Evolutionary conservation across 2,113 vertebrate genomes (phyloP), one percentile per base, ranked within the genome.

Genomic region (Crotalus helleri): DNA sequence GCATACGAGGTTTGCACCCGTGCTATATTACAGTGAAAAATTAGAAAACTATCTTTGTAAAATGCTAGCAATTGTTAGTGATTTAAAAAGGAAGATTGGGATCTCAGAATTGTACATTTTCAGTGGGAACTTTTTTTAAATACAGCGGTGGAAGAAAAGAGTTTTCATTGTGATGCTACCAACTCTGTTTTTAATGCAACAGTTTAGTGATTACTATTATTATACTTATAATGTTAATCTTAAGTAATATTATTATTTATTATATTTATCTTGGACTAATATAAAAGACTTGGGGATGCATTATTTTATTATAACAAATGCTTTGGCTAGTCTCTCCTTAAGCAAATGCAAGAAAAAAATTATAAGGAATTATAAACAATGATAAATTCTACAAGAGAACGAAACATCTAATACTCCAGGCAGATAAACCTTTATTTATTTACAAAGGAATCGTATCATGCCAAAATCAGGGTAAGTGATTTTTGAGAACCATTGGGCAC

Each of bases 61-160:
- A 95, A 17, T 88, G 19, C 85, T 81, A 92, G 88, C 91, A 96
- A 94, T 93, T 96, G 94, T 93, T 92, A 96, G 64, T 94, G 91
- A 54, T 0, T 0, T 94, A 55, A 19, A 95, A 59, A 69, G 90
- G 5, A 88, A 96, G 94, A 95, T 94, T 33, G 23, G 33, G 29
- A 49, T 39, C 0, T 29, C n/a, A 23, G 94, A 94, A 86, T 7
- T 49, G 49, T 90, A n/a, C 13, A 11, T 51, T 90, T 51, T 64
- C 26, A 49, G 29, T 64, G 39, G 24, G 44, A 7, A 19, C 21
- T 12, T 90, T 61, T 61, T 74, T 23, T 7, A 90, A 91, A 54
- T 81, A 44, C 46, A 91, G 13, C 6, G 1, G 2, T 33, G 33
- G 17, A 39, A 4, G 33, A 54, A 39, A 39, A 39, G n/a, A 39